A percentile compares a stretch with the other conserved stretches of the same genome.
Conservation (phyloP, 2,113 vertebrate species). For the Prunella himalayana region DNA sequence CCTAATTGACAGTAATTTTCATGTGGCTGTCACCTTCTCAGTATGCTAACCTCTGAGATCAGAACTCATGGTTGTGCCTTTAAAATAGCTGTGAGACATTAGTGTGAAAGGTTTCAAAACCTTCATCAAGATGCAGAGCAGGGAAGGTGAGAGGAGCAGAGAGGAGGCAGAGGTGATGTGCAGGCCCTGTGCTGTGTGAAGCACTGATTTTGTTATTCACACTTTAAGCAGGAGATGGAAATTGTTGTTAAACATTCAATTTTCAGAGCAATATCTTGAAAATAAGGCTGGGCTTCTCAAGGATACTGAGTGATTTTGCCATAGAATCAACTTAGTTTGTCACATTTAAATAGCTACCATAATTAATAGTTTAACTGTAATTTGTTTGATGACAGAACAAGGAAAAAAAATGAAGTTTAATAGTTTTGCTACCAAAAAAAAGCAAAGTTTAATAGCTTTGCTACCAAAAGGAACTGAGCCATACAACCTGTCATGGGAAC, state of each 20-base stretch:
- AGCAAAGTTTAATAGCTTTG: not conserved
- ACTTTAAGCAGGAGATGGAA: not conserved
- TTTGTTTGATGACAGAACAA: constrained; percentile 16
- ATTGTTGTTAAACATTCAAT: not conserved
- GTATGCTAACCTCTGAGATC: not conserved
- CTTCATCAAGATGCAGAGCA: not conserved
- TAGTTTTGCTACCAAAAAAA: not conserved
- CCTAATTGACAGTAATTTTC: not conserved
- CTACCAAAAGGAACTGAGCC: not conserved
- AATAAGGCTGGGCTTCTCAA: not conserved
- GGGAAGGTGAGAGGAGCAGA: not conserved
- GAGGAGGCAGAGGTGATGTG: not conserved
- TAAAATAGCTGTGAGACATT: not conserved
- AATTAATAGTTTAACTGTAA: constrained; percentile 46
- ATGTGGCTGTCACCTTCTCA: not conserved
- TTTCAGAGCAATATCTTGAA: not conserved
- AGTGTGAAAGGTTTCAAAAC: not conserved
- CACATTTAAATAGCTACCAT: not conserved
- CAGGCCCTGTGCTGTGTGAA: not conserved
- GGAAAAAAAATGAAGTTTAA: not conserved
- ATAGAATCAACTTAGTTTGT: not conserved
- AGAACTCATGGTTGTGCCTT: not conserved
- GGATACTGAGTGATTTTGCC: not conserved
- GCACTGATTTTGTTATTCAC: not conserved
- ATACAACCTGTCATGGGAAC: not conserved